Conservation (phyloP, 2,888 invertebrate genomes). For the Coenonympha glycerion region DNA sequence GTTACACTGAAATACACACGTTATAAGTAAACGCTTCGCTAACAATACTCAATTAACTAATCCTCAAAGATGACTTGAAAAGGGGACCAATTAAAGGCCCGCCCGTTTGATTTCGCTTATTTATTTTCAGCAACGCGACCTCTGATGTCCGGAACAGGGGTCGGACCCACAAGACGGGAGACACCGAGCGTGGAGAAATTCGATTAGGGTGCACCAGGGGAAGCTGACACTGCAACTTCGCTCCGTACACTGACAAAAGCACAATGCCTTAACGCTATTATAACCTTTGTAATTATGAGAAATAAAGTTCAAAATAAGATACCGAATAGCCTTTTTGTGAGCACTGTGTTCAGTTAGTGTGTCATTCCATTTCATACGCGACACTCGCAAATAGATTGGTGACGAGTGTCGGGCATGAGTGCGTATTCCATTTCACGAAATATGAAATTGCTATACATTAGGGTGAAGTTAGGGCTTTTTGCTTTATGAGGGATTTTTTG, state of each 20-base stretch:
- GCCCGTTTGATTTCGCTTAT: slow-evolving; percentile 66
- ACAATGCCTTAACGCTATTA: slow-evolving; percentile 23
- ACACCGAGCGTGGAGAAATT: slow-evolving; percentile 70
- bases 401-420: slow-evolving; percentile 49
- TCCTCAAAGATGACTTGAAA: slow-evolving; percentile 55
- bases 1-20: slow-evolving; percentile 12
- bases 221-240: slow-evolving; percentile 63
- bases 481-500: slow-evolving; percentile 51
- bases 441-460: slow-evolving; percentile 66
- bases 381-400: slow-evolving; percentile 71
- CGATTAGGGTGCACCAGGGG: slow-evolving; percentile 74
- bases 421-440: slow-evolving; percentile 63
- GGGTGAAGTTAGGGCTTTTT: slow-evolving; percentile 54
- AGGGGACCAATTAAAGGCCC: slow-evolving; percentile 64
- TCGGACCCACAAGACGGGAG: slow-evolving; percentile 60
- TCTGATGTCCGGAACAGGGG: slow-evolving; percentile 66
- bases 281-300: slow-evolving; percentile 17
- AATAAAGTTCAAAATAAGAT: slow-evolving; percentile 26
- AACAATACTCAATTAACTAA: slow-evolving; percentile 65
- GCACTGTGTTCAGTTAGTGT: slow-evolving; percentile 41
- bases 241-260: slow-evolving; percentile 34
- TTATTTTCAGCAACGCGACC: slow-evolving; percentile 67
- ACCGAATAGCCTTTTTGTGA: slow-evolving; percentile 4
- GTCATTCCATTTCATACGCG: slow-evolving; percentile 72
- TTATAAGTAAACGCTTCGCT: slow-evolving; percentile 36